Conservation (phyloP, 2,888 invertebrate species). For the Cheilosia impressa region DNA sequence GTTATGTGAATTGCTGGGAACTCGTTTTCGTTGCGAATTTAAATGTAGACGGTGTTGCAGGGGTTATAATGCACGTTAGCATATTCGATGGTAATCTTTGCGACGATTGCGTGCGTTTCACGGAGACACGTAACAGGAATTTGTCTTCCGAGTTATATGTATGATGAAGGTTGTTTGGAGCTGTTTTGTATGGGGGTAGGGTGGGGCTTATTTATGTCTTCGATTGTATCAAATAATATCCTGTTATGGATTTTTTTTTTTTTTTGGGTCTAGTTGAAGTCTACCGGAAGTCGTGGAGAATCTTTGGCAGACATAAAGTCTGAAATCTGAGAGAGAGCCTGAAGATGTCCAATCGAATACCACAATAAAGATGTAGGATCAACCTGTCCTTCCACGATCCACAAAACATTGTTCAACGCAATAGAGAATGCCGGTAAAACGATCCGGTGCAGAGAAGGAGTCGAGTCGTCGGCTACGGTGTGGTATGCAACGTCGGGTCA, state of each 20-base stretch:
- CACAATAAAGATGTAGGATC: no score
- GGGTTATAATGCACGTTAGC: conserved; percentile 67
- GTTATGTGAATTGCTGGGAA: conserved; percentile 42
- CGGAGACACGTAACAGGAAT: conserved; percentile 64
- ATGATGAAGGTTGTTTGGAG: conserved; percentile 28
- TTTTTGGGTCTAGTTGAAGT: no score
- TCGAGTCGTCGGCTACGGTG: no score
- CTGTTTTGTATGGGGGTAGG: background rate
- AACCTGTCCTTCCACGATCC: no score
- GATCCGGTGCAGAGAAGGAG: background rate
- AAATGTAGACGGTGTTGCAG: conserved; percentile 24
- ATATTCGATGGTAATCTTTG: conserved; percentile 71
- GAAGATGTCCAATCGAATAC: no score
- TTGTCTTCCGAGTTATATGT: conserved; percentile 41
- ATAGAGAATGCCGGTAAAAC: no score
- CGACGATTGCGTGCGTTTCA: conserved; percentile 60
- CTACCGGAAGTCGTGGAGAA: no score
- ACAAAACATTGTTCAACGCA: no score
- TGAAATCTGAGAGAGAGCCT: no score
- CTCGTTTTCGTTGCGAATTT: conserved; percentile 53
- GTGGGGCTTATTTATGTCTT: background rate
- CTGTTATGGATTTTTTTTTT: no score
- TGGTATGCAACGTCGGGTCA: background rate
- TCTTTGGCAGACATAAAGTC: no score
- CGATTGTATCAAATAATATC: background rate